These are phyloP conservation scores for Pachyrhynchus sulphureomaculatus DNA, from an alignment of 1,140 invertebrate species.

Conservation along the genomic window DNA sequence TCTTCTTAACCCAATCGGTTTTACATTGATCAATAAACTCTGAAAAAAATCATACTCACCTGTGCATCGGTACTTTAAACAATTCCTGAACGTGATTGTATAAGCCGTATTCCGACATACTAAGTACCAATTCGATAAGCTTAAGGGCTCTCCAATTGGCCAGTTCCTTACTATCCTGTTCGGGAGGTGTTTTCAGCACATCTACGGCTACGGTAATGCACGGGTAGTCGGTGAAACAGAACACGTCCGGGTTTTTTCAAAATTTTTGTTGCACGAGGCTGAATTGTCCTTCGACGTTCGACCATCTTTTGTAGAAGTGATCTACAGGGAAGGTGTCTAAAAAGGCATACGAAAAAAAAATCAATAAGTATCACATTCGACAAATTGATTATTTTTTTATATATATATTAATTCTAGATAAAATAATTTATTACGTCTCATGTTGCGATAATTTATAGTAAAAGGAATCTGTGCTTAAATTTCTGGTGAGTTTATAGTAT, in stretches of 20 bases:
- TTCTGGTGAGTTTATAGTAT: no score
- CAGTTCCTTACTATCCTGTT: conserved; percentile 90
- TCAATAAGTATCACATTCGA: no score
- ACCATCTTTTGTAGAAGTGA: conserved; percentile 69
- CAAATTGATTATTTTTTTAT: no score
- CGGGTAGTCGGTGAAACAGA: conserved; percentile 90
- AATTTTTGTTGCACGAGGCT: conserved; percentile 84
- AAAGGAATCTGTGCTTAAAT: no score
- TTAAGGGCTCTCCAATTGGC: conserved; percentile 89
- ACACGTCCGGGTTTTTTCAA: conserved; percentile 88
- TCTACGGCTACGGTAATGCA: conserved; percentile 84
- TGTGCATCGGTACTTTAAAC: conserved; percentile 86
- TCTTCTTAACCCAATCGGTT: no score
- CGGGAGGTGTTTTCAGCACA: conserved; percentile 87
- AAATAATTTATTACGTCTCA: no score
- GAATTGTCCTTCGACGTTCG: conserved; percentile 89
- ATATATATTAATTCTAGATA: no score
- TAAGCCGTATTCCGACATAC: conserved; percentile 83
- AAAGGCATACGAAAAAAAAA: no score
- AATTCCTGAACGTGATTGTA: conserved; percentile 82
- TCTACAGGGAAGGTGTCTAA: conserved; percentile 20
- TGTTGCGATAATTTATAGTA: no score
- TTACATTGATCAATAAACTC: no score
- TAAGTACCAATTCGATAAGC: conserved; percentile 83
- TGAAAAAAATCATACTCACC: no score